Percentiles rank a stretch among this genome's conserved stretches.
These are phyloP conservation scores for Noctua janthina DNA, from an alignment of 2,888 invertebrate species.

Conservation along the genomic window DNA sequence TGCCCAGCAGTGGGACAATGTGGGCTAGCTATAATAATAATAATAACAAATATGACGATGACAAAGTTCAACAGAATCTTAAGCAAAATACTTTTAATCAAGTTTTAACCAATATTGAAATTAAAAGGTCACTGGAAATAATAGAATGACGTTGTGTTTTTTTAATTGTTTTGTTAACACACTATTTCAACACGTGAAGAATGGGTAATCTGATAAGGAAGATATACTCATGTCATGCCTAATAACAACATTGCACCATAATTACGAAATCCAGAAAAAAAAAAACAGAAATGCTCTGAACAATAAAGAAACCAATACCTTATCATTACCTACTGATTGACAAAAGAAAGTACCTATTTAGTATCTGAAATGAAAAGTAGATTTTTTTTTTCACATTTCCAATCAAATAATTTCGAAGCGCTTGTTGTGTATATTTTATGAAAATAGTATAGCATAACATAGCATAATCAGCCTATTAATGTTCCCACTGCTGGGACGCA, in stretches of 20 bases:
- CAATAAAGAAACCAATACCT: not conserved
- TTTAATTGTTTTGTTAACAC: constrained; percentile 39
- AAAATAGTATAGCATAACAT: too few relatives aligned
- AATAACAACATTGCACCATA: constrained; percentile 39
- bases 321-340: not conserved
- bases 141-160: constrained; percentile 13
- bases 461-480: too few relatives aligned
- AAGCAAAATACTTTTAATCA: not conserved
- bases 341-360: not conserved
- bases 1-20: too few relatives aligned
- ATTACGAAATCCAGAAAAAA: constrained; percentile 7
- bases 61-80: not conserved
- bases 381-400: not conserved
- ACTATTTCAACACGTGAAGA: constrained; percentile 25
- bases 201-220: constrained; percentile 43
- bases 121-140: constrained; percentile 1
- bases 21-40: too few relatives aligned
- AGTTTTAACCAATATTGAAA: constrained; percentile 4
- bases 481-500: too few relatives aligned
- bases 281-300: not conserved
- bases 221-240: not conserved
- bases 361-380: not conserved
- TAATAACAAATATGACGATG: not conserved
- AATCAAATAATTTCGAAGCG: not conserved
- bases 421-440: too few relatives aligned